Percentiles rank a stretch among this genome's conserved stretches.
These are phyloP conservation scores for Pentalonia nigronervosa DNA, from an alignment of 1,140 invertebrate species.

Conservation along the genomic window DNA sequence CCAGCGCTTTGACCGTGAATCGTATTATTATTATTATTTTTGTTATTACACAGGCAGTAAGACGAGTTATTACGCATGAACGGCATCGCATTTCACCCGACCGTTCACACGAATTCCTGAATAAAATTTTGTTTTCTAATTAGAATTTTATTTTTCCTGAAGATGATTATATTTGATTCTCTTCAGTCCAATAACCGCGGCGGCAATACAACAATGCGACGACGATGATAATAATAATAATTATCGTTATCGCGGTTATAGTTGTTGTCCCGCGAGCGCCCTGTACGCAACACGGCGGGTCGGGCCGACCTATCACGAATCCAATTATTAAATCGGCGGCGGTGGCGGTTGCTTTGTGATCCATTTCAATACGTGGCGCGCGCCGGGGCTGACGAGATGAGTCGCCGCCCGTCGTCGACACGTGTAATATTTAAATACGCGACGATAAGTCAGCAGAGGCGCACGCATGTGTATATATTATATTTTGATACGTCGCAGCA, in stretches of 20 bases:
- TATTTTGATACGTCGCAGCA: not conserved
- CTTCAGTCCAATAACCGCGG: constrained; percentile 1
- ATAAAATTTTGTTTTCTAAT: not conserved
- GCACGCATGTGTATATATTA: not conserved
- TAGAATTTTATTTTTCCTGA: not conserved
- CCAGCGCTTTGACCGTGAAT: not conserved
- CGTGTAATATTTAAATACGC: constrained; percentile 14
- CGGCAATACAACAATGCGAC: not conserved
- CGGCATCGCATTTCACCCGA: not conserved
- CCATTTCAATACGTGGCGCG: not conserved
- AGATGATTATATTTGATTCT: constrained; percentile 11
- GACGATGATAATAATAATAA: not conserved
- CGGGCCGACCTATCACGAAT: constrained; percentile 31
- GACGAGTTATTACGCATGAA: not conserved
- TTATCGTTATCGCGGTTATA: not conserved
- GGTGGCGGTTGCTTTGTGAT: not conserved
- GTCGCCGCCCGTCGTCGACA: not conserved
- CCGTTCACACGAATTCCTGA: not conserved
- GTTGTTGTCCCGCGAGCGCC: not conserved
- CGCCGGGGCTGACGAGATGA: not conserved
- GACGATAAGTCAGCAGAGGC: not conserved
- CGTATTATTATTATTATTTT: not conserved
- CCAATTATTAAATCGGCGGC: not conserved
- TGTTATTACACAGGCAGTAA: not conserved
- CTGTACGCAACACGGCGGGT: not conserved